These are phyloP conservation scores for Spialia ferax DNA, from an alignment of 2,888 invertebrate species.

Conservation along the genomic window DNA sequence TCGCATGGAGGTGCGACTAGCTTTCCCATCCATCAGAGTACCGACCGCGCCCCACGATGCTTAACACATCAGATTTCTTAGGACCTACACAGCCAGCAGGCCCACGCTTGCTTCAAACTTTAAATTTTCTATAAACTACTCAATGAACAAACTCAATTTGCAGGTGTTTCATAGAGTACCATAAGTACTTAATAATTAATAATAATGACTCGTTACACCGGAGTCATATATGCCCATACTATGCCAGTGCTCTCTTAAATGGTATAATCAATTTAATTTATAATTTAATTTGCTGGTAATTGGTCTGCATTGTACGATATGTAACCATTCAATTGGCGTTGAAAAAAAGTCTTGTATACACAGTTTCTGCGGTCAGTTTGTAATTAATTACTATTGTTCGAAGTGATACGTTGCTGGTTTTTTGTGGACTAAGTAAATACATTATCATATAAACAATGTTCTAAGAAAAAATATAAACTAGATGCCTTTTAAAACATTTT, in stretches of 20 bases:
- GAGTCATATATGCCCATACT: conserved; percentile 4
- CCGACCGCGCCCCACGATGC: no score
- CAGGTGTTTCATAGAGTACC: neutral
- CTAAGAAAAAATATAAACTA: no score
- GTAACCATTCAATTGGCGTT: neutral
- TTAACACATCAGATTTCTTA: no score
- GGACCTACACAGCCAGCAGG: no score
- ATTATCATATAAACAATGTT: no score
- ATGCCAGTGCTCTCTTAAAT: conserved; percentile 9
- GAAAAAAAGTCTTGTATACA: neutral
- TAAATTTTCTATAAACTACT: no score
- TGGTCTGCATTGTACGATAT: conserved; percentile 18
- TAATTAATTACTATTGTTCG: conserved; percentile 19
- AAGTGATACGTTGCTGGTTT: neutral
- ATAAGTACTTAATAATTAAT: neutral
- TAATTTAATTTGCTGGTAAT: conserved; percentile 29
- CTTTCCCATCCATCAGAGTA: no score
- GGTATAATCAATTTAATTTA: conserved; percentile 34
- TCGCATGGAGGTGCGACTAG: no score
- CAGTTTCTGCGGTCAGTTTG: neutral
- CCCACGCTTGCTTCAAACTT: no score
- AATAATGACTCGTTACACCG: neutral
- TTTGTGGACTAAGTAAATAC: no score
- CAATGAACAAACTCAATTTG: neutral
- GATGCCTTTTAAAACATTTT: no score